Base-by-base conservation (phyloP, 2,888 invertebrate genomes). In the Stenodema calcarata region DNA sequence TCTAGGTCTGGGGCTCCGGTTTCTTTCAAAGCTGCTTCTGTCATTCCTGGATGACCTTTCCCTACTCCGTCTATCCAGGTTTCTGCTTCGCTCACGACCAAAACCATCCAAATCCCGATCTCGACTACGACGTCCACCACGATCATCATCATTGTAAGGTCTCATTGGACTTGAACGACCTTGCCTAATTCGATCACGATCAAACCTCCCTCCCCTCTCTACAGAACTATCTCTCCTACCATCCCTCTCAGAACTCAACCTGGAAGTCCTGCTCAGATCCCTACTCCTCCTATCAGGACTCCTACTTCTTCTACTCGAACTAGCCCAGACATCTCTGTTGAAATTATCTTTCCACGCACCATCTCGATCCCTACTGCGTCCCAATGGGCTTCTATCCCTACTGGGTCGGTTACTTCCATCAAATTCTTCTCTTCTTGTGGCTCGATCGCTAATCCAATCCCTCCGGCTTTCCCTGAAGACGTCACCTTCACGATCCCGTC, bases 381-480 rank as follows among this genome's bases (percentile, higher is more conserved):
- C 28, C 11, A 27, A 27, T 16, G 80, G 80, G 62, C 82, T 82
- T 41, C 82, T 30, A n/a, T 69, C 70, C 44, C 84, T 70, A 44
- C 70, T 73, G 54, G n/a, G 80, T 0, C 42, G 18, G 27, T 47
- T 35, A 30, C 54, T 47, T 27, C 30, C 44, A 30, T 44, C 84
- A 14, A 84, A 18, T 35, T 84, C 84, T 16, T 84, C 84, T 42
- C 82, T 35, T 28, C 84, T 35, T 14, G 73, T 28, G 0, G 84
- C 75, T 16, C 50, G 84, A 28, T 84, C 84, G 28, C 16, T 75
- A 42, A 84, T 75, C 84, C 84, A 84, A 75, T 84, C 84, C 28
- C 84, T 70, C 14, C 75, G 42, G 18, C 28, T 62, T n/a, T 70
- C 73, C 47, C 73, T 50, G 75, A 84, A 73, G 75, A 28, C 42